These are phyloP conservation scores for Cheilosia grossa DNA, from an alignment of 2,888 invertebrate genomes.

Conservation along the genomic window DNA sequence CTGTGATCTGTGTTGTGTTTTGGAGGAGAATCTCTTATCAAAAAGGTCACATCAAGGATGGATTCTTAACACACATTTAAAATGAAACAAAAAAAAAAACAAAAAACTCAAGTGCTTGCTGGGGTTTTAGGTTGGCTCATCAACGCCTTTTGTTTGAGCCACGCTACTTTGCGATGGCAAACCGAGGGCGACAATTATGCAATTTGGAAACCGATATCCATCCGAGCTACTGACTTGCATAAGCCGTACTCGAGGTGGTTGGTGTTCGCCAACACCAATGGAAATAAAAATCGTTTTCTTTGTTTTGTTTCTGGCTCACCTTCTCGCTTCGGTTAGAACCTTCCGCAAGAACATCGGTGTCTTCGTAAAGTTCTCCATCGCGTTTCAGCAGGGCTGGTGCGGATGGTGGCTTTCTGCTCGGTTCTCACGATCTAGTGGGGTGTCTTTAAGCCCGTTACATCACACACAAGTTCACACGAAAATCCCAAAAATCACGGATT, in stretches of 20 bases:
- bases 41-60: conserved; percentile 75
- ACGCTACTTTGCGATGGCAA: conserved; percentile 5
- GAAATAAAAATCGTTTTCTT: conserved; percentile 37
- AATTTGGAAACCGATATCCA: conserved; percentile 48
- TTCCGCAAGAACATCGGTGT: conserved; percentile 82
- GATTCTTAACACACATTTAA: conserved; percentile 68
- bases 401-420: conserved; percentile 9
- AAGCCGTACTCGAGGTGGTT: conserved; percentile 3
- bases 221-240: conserved; percentile 44
- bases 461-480: conserved; percentile 52
- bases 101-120: not conserved
- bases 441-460: conserved; percentile 54
- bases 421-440: conserved; percentile 35
- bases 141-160: conserved; percentile 22
- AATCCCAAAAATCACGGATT: conserved; percentile 35
- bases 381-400: not conserved
- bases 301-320: conserved; percentile 73
- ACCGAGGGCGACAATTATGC: conserved; percentile 40
- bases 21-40: conserved; percentile 66
- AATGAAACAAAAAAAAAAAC: not conserved
- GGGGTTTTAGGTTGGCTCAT: conserved; percentile 36
- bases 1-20: conserved; percentile 41
- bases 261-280: not conserved
- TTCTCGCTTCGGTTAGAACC: conserved; percentile 81
- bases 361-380: conserved; percentile 81